phyloP scores from a whole-genome alignment of 2,888 invertebrate genomes.

The Agrochola lychnidis region DNA sequence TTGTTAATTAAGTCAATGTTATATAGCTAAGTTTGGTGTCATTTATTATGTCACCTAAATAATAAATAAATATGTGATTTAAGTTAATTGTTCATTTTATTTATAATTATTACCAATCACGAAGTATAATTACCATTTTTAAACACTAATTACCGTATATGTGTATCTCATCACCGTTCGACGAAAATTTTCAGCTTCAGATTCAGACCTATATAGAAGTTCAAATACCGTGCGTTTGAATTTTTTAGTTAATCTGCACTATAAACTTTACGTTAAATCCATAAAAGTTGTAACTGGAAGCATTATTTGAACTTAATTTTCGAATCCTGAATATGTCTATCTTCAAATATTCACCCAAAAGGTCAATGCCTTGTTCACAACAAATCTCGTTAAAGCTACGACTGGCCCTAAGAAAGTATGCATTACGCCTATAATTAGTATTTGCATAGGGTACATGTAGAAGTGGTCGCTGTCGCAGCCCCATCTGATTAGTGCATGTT shows the following conservation, averaged over 20 bases:
- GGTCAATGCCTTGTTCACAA: no score
- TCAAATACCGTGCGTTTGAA: background rate
- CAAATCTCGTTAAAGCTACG: no score
- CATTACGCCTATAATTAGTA: no score
- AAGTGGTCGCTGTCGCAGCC: no score
- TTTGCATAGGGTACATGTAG: no score
- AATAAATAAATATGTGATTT: background rate
- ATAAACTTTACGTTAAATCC: constrained; percentile 5
- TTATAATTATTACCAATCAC: constrained; percentile 2
- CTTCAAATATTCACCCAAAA: no score
- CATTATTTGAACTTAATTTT: constrained; percentile 12
- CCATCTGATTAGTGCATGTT: no score
- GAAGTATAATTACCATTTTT: constrained; percentile 5
- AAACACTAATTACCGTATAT: background rate
- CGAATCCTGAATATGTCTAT: background rate
- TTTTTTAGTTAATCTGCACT: background rate
- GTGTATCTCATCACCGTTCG: constrained; percentile 5
- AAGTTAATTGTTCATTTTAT: background rate
- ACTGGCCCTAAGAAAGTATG: no score
- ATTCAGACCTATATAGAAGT: background rate
- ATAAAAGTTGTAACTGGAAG: background rate
- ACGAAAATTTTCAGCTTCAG: constrained; percentile 1
- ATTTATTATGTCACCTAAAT: background rate
- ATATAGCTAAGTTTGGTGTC: background rate
- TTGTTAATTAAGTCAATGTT: no score